Evolutionary conservation across 2,888 invertebrate species (phyloP).

Genomic region (Apodemia hepburni): DNA sequence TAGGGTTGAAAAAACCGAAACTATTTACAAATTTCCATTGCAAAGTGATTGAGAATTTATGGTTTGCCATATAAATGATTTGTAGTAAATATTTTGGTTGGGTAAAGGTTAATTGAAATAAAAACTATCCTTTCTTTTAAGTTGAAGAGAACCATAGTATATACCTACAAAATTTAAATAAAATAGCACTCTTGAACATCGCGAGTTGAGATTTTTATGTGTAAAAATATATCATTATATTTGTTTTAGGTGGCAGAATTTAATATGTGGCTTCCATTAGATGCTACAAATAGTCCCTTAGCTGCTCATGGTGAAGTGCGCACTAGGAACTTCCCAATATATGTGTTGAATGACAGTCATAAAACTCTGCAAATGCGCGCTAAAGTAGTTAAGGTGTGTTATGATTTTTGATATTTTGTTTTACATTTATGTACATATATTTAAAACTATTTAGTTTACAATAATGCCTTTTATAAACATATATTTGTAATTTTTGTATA

Average conservation of each 20-base stretch:
- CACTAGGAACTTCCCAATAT: constrained; percentile 91
- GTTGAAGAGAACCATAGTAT: too few species aligned
- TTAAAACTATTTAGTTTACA: background rate
- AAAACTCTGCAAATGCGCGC: constrained; percentile 94
- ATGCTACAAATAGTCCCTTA: constrained; percentile 78
- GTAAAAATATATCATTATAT: background rate
- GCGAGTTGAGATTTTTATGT: too few species aligned
- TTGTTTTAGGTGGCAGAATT: constrained; percentile 91
- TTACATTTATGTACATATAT: background rate
- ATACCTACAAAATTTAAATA: too few species aligned
- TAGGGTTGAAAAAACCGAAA: too few species aligned
- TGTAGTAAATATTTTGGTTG: too few species aligned
- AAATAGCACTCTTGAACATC: too few species aligned
- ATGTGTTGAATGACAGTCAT: constrained; percentile 95
- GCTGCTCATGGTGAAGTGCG: constrained; percentile 84
- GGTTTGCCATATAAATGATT: too few species aligned
- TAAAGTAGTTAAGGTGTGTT: constrained; percentile 84
- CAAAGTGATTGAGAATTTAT: too few species aligned
- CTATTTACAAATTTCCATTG: too few species aligned
- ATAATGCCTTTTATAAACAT: background rate
- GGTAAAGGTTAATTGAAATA: too few species aligned
- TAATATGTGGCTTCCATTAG: constrained; percentile 96
- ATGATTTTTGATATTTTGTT: background rate
- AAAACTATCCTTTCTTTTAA: too few species aligned
- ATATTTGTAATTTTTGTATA: background rate